Conservation (phyloP, 2,888 invertebrate species). For the Craniophora ligustri region DNA sequence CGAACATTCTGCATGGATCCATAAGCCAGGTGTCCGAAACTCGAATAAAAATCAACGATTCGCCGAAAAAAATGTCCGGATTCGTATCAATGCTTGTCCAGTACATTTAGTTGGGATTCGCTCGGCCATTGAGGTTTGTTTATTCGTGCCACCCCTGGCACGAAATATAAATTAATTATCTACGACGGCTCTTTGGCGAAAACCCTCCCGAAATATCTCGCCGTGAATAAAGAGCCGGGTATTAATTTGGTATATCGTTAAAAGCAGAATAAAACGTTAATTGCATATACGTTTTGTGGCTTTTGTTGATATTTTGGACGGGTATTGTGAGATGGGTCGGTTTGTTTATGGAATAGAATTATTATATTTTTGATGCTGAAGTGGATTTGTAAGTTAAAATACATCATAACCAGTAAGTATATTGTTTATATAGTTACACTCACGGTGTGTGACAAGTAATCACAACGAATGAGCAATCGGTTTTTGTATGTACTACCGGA, state of each 20-base stretch:
- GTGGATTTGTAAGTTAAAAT: background rate
- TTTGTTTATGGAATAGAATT: conserved; percentile 4
- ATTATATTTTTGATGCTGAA: no score
- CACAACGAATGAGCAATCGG: no score
- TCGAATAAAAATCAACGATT: conserved; percentile 38
- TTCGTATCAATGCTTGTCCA: conserved; percentile 25
- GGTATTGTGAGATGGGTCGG: background rate
- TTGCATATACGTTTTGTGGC: conserved; percentile 41
- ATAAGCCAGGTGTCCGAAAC: conserved; percentile 18
- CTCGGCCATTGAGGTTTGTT: conserved; percentile 58
- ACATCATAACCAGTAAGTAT: no score
- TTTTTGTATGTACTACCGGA: no score
- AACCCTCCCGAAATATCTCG: conserved; percentile 45
- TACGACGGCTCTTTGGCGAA: conserved; percentile 35
- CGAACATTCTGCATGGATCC: conserved; percentile 3
- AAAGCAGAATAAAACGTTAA: conserved; percentile 51
- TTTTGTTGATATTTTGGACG: conserved; percentile 32
- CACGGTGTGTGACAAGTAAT: no score
- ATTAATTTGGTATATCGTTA: conserved; percentile 57
- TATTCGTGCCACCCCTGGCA: conserved; percentile 55
- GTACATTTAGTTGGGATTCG: conserved; percentile 37
- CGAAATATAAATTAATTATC: conserved; percentile 69
- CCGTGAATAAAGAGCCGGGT: conserved; percentile 46
- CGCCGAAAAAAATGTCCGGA: conserved; percentile 18
- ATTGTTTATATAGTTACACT: no score